These are phyloP conservation scores for Ariopsis seemanni DNA, from an alignment of 2,113 vertebrate species.

Conservation along the genomic window DNA sequence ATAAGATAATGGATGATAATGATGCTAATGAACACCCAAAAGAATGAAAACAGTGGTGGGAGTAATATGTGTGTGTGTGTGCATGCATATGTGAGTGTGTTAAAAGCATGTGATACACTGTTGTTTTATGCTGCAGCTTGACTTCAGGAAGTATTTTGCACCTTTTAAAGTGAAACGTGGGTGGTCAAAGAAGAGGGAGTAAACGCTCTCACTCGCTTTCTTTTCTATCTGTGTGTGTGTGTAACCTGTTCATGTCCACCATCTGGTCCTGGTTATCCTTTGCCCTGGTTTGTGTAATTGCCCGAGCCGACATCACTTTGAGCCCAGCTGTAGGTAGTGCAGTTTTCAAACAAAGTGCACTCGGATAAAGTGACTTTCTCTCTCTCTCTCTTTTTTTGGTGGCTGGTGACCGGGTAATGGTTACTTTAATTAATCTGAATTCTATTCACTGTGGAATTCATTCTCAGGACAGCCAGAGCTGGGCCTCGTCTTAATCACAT, in stretches of 20 bases:
- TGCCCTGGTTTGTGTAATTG: constrained; percentile 82
- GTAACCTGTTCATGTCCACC: constrained; percentile 86
- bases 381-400: neutral
- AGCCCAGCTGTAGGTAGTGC: constrained; percentile 73
- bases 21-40: constrained; percentile 19
- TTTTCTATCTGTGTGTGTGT: constrained; percentile 25
- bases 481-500: constrained; percentile 35
- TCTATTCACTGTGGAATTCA: constrained; percentile 20
- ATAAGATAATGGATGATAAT: constrained; percentile 28
- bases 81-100: constrained; percentile 1
- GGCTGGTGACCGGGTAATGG: constrained; percentile 23
- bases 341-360: constrained; percentile 76
- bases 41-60: constrained; percentile 27
- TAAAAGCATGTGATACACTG: constrained; percentile 28
- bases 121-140: constrained; percentile 75
- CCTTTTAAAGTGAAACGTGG: constrained; percentile 84
- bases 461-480: neutral
- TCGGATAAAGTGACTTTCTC: constrained; percentile 13
- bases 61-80: constrained; percentile 10
- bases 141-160: constrained; percentile 76
- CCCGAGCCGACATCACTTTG: constrained; percentile 89
- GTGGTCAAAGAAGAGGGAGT: constrained; percentile 80
- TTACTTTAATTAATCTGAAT: constrained; percentile 32
- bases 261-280: constrained; percentile 92
- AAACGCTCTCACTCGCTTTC: constrained; percentile 40